A percentile compares a stretch with the other conserved stretches of the same genome.
phyloP scores from a whole-genome alignment of 1,140 invertebrate species.

The Laodelphax striatellus region DNA sequence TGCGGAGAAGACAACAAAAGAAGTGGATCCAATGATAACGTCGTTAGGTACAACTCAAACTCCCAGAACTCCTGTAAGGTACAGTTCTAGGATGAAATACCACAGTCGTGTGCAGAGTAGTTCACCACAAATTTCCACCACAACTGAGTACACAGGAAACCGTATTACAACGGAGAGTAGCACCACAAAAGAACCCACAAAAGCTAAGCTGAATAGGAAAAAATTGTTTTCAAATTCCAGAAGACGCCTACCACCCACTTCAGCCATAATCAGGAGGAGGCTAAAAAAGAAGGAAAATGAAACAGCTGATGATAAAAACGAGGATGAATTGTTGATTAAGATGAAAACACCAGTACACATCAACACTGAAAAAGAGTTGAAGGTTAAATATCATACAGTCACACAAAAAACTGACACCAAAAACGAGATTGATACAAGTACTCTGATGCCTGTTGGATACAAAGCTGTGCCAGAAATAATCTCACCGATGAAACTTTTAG shows the following conservation, averaged over 20 bases:
- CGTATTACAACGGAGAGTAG: background rate
- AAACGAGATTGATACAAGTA: conserved; percentile 4
- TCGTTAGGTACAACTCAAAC: background rate
- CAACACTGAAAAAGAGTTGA: background rate
- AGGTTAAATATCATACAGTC: background rate
- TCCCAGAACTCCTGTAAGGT: background rate
- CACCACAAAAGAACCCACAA: background rate
- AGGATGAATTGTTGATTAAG: background rate
- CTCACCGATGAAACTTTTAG: conserved; percentile 11
- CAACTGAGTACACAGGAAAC: background rate
- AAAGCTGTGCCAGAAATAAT: conserved; percentile 12
- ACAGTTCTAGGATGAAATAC: background rate
- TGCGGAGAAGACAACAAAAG: no score
- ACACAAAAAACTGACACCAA: background rate
- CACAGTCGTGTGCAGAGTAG: background rate
- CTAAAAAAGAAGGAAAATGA: conserved; percentile 11
- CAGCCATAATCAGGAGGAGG: conserved; percentile 21
- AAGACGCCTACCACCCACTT: conserved; percentile 20
- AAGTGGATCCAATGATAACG: no score
- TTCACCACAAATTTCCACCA: background rate
- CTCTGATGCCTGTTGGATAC: conserved; percentile 11
- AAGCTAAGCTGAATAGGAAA: conserved; percentile 13
- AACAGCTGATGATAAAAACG: conserved; percentile 1
- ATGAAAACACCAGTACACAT: background rate
- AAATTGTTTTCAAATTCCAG: conserved; percentile 18